Percentiles rank a stretch among this genome's conserved stretches.
Conservation (phyloP, 2,797 vertebrate species). For the Peromyscus nudipes region DNA sequence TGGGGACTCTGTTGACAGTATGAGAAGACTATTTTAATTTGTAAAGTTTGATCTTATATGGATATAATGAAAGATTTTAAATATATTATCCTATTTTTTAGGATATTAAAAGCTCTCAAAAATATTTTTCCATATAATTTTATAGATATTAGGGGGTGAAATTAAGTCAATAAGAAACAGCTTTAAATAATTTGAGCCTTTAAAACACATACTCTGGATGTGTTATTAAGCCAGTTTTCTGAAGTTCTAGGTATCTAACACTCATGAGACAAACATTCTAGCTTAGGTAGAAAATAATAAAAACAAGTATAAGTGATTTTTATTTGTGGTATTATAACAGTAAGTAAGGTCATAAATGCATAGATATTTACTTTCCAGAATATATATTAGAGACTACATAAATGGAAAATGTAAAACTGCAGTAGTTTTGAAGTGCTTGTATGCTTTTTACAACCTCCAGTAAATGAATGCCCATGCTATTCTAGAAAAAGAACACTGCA, state of each 20-base stretch:
- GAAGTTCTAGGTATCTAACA: conserved; percentile 82
- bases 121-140: conserved; percentile 61
- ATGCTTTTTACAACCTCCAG: conserved; percentile 85
- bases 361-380: conserved; percentile 87
- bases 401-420: conserved; percentile 87
- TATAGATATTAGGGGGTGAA: conserved; percentile 69
- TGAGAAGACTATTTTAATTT: conserved; percentile 1
- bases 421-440: conserved; percentile 87
- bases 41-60: background rate
- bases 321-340: conserved; percentile 85
- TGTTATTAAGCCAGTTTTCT: conserved; percentile 85
- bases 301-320: conserved; percentile 86
- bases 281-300: conserved; percentile 84
- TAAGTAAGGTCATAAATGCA: conserved; percentile 85
- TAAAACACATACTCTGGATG: conserved; percentile 73
- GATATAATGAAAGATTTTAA: background rate
- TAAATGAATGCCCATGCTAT: conserved; percentile 84
- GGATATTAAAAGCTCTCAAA: conserved; percentile 49
- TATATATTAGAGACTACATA: conserved; percentile 84
- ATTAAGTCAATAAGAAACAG: conserved; percentile 68
- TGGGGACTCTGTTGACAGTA: background rate
- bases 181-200: conserved; percentile 58
- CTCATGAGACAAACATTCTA: conserved; percentile 82
- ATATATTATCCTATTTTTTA: background rate
- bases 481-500: conserved; percentile 80